Base-by-base conservation (phyloP, 2,888 invertebrate species). In the Fabriciana adippe region DNA sequence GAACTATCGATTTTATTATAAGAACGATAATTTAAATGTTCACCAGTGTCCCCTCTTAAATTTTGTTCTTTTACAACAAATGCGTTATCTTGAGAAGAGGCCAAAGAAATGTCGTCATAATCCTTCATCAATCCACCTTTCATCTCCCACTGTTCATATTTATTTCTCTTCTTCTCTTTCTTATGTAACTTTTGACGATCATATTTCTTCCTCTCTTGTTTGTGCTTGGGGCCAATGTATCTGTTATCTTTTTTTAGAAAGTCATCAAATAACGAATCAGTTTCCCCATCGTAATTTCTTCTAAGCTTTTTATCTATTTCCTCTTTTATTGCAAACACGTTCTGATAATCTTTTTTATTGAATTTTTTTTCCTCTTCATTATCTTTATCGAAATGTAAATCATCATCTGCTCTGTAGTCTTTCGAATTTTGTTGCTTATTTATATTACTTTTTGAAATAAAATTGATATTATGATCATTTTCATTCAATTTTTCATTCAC, bases 71-170 rank as follows among this genome's bases (percentile, higher is more conserved):
- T 77, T n/a, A 62, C 72, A 48, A 72, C 72, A 18, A 75, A 67
- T 53, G 50, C 67, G 67, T 78, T 68, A 31, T 51, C 50, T 26
- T 50, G 47, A 31, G 50, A 6, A 11, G 83, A 78, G 60, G 81
- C 57, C 41, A 86, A 83, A 67, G 84, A 81, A 50, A 73, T 63
- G 57, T 88, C 86, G 74, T 90, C 91, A 78, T 83, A 91, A 75
- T 91, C 88, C 74, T 87, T 87, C 72, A 89, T 74, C 64, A 88
- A 87, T 31, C 88, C 90, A 41, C 86, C 88, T 73, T 92, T 92
- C 83, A 90, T 87, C 78, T 91, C 89, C 87, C 89, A 92, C 69
- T 90, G 87, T 72, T 90, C 90, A 77, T 90, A 88, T 74, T 90
- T 91, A 75, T 89, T 88, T 71, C 81, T 85, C 62, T 89, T 84